Evolutionary conservation across 2,888 invertebrate genomes (phyloP), one percentile per base, ranked within the genome.

Genomic region (Drosophila falleni): DNA sequence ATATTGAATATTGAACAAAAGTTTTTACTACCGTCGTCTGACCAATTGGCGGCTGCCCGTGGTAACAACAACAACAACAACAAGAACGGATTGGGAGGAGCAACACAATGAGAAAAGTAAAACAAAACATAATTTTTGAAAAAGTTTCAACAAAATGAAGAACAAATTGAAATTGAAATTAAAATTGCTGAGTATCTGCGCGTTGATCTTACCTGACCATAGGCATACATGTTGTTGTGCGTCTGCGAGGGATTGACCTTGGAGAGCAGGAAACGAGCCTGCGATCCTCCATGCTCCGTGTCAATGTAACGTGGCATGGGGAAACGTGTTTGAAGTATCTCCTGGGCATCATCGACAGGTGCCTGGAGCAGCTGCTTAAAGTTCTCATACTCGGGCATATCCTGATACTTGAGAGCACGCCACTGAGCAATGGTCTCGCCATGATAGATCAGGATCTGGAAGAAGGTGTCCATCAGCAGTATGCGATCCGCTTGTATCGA

Each of bases 211-310:
- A 93, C 92, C 95, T 97, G 97, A 89, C 97, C 97, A 93, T 98
- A 98, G 44, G 97, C 96, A 93, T 98, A 98, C 97, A 97, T 98
- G 93, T 99, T 99, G 94, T 99, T 99, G 93, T 99, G 99, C 16
- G 99, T 99, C 93, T 98, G 97, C 88, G 99, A 99, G n/a, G 99
- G 99, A 93, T 99, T 99, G 68, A 99, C 99, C 95, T 99, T 99
- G 19, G 98, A 98, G 61, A 99, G 93, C 82, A 99, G 94, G 94
- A 99, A 99, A 80, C 99, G 95, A 13, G 99, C 99, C 95, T 99
- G 99, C 1, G 99, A 99, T 11, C 99, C 99, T n/a, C 98, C 99
- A 90, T 99, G 98, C 91, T 99, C 99, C 0, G 99, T 99, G 92
- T 98, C 99, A 82, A 99, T 99, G 92, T 99, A 99, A 62, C 99